Evolutionary conservation across 2,797 vertebrate species (phyloP), one percentile per base, ranked within the genome.

Genomic region (Xiphophorus birchmanni): DNA sequence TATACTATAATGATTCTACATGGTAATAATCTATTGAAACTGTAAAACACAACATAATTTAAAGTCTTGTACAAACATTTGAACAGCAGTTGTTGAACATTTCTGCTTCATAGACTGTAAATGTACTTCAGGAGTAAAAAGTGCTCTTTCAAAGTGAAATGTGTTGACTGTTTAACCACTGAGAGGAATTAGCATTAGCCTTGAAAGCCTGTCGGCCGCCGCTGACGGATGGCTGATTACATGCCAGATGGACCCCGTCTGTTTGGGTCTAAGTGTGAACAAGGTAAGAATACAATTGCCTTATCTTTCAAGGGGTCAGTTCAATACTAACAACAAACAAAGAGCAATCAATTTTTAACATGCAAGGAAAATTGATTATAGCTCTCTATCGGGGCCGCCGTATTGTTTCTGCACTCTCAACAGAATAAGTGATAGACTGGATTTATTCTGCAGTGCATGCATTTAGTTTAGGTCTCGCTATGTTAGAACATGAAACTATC

Each of bases 181-280:
- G 71, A 15, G 71, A 73, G 15, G 44, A 15, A 32, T 47, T 73
- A 48, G 45, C 69, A 29, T 15, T 8, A 73, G 45, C 45, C 45
- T 32, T 35, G 45, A 73, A 73, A 72, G 42, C 42, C 69, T 72
- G 69, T 72, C 42, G 0, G 48, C 72, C 29, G 18, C 45, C 15
- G 32, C 72, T 73, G 72, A 73, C 50, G 44, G 45, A 73, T 73
- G 72, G 45, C 45, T 48, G 72, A 45, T 73, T 45, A 50, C 50
- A 32, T 47, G 21, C 11, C 72, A 10, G 72, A 73, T 47, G 44
- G 29, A 35, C 2, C 44, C 3, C 13, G n/a, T 50, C 44, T 21
- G 72, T 18, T 3, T 29, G 45, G 13, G 45, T 6, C n/a, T 35
- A 9, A 29, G n/a, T 73, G 72, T 45, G 40, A 72, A n/a, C 69